These are phyloP conservation scores for Numenius phaeopus DNA, from an alignment of 2,797 vertebrate genomes.

Conservation along the genomic window DNA sequence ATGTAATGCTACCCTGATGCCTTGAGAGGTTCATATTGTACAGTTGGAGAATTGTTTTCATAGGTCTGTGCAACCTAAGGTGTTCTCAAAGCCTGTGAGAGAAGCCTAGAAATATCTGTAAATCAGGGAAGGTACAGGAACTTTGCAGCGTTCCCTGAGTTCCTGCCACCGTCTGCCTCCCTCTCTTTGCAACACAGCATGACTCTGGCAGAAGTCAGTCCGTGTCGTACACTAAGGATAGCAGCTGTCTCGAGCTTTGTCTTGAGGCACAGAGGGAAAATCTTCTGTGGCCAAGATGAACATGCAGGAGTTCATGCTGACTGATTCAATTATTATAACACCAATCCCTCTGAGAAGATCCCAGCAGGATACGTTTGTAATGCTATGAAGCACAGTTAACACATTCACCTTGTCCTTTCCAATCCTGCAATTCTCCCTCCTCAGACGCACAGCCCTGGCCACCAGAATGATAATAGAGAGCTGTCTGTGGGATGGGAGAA, in stretches of 20 bases:
- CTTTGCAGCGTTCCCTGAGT: background rate
- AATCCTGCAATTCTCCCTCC: background rate
- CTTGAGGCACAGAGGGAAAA: background rate
- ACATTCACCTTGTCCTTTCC: background rate
- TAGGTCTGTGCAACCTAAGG: background rate
- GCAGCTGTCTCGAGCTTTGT: background rate
- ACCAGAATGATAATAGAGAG: background rate
- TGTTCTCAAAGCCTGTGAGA: background rate
- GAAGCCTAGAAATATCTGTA: background rate
- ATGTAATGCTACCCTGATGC: background rate
- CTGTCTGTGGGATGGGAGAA: background rate
- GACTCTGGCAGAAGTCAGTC: background rate
- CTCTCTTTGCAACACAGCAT: background rate
- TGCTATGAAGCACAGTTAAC: background rate
- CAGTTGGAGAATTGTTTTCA: background rate
- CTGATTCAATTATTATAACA: constrained; percentile 7
- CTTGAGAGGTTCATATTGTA: background rate
- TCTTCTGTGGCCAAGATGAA: background rate
- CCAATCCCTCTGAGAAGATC: background rate
- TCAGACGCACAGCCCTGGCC: background rate
- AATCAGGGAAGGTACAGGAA: background rate
- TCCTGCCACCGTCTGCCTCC: background rate
- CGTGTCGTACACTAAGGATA: fast-evolving
- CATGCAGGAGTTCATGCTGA: background rate
- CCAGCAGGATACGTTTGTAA: background rate